A percentile compares a stretch with the other conserved stretches of the same genome.
phyloP scores from a whole-genome alignment of 2,888 invertebrate genomes.

The Caradrina kadenii region DNA sequence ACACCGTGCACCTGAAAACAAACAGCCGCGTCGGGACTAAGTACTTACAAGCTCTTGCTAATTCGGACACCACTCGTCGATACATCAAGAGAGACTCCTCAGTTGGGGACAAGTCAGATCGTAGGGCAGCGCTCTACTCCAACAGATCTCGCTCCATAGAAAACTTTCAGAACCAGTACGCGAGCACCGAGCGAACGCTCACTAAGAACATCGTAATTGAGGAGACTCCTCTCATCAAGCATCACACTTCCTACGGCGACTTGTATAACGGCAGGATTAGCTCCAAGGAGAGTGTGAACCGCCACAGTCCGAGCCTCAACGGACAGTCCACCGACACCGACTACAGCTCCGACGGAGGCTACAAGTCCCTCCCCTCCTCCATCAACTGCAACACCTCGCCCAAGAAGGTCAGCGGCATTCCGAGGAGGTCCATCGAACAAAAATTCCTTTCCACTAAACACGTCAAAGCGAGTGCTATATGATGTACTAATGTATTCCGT shows the following conservation, averaged over 20 bases:
- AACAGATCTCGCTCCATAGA: conserved; percentile 88
- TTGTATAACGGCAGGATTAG: conserved; percentile 85
- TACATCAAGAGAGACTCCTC: conserved; percentile 85
- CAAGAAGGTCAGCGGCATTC: conserved; percentile 87
- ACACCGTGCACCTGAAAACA: conserved; percentile 81
- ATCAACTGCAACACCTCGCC: conserved; percentile 85
- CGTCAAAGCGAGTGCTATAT: conserved; percentile 86
- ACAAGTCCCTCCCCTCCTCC: conserved; percentile 88
- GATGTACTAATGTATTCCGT: conserved; percentile 61
- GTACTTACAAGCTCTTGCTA: conserved; percentile 86
- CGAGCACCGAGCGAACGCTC: conserved; percentile 73
- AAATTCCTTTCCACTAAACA: conserved; percentile 85
- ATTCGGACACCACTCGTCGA: conserved; percentile 75
- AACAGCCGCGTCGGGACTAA: conserved; percentile 87
- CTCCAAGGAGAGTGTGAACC: conserved; percentile 85
- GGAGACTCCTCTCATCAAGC: conserved; percentile 81
- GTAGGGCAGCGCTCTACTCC: conserved; percentile 77
- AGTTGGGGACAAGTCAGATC: conserved; percentile 79
- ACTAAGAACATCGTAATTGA: conserved; percentile 78
- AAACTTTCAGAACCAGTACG: conserved; percentile 83
- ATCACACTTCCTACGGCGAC: conserved; percentile 87
- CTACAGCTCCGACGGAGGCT: conserved; percentile 89
- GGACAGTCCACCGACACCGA: conserved; percentile 89
- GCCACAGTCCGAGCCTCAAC: conserved; percentile 84
- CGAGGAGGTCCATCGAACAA: conserved; percentile 86